These are phyloP conservation scores for Atta colombica DNA, from an alignment of 1,140 invertebrate species.

Conservation along the genomic window DNA sequence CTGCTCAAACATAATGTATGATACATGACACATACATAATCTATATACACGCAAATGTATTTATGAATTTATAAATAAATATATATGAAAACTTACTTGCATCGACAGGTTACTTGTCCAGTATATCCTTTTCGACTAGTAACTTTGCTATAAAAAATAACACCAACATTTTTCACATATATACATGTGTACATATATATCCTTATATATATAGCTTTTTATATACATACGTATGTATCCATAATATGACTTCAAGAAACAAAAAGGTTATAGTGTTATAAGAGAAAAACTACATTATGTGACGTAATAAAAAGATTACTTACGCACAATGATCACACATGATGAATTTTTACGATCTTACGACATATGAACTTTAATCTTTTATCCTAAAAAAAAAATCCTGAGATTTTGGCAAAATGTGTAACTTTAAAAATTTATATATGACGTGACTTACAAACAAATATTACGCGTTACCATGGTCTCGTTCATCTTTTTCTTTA, in stretches of 20 bases:
- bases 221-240: not conserved
- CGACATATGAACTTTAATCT: not conserved
- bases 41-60: not conserved
- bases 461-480: constrained; percentile 2
- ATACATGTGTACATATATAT: not conserved
- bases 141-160: constrained; percentile 70
- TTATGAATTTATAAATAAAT: constrained; percentile 3
- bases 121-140: constrained; percentile 75
- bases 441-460: constrained; percentile 24
- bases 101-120: constrained; percentile 79
- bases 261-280: not conserved
- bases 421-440: not conserved
- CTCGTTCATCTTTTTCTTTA: constrained; percentile 38
- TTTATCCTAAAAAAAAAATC: constrained; percentile 38
- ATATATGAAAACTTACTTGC: constrained; percentile 69
- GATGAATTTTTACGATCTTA: constrained; percentile 27
- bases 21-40: not conserved
- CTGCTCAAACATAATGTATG: constrained; percentile 54
- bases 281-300: constrained; percentile 7
- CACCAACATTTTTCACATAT: not conserved
- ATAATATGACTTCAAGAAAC: not conserved
- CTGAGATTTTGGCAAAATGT: constrained; percentile 19
- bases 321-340: constrained; percentile 78
- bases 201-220: not conserved
- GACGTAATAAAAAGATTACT: constrained; percentile 48